phyloP scores from a whole-genome alignment of 1,140 invertebrate species.

The Euglossa dilemma region DNA sequence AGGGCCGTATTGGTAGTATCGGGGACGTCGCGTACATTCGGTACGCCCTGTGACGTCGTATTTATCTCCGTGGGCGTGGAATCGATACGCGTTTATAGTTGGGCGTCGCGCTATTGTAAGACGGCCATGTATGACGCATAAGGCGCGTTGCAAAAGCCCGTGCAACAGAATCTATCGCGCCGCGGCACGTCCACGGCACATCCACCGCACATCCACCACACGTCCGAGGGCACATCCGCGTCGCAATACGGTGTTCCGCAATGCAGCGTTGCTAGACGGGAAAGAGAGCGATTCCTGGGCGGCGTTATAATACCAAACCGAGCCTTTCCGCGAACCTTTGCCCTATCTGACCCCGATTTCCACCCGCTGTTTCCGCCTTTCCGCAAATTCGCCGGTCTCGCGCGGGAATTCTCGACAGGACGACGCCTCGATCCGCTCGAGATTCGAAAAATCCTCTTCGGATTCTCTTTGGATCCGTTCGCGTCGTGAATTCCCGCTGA shows the following conservation, averaged over 20 bases:
- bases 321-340: neutral
- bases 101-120: neutral
- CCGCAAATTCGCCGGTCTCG: neutral
- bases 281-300: neutral
- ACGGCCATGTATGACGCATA: neutral
- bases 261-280: neutral
- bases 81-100: constrained; percentile 36
- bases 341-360: constrained; percentile 14
- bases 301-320: neutral
- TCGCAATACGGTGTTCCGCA: neutral
- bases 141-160: neutral
- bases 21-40: neutral
- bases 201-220: neutral
- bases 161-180: constrained; percentile 12
- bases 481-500: neutral
- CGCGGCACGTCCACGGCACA: neutral
- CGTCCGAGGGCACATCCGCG: neutral
- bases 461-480: constrained; percentile 3
- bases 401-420: neutral
- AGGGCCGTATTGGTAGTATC: neutral
- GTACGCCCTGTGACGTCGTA: constrained; percentile 6
- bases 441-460: too few relatives aligned
- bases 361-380: neutral
- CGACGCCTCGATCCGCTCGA: neutral
- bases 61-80: constrained; percentile 36